Percentiles rank a stretch among this genome's conserved stretches.
Conservation (phyloP, 1,140 invertebrate species). For the Acyrthosiphon pisum region DNA sequence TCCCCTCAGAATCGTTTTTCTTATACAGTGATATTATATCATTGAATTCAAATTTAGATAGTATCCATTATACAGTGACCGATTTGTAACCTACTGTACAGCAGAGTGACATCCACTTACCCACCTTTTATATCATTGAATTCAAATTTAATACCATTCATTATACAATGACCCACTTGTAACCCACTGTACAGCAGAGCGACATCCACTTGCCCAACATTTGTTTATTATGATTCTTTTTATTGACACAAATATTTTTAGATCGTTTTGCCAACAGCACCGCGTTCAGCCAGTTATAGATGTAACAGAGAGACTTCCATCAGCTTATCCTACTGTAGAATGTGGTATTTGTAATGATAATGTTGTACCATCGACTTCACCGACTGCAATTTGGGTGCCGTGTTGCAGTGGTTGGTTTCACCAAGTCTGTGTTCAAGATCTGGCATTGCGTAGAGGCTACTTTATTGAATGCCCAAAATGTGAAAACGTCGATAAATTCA, state of each 20-base stretch:
- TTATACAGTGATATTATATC: no score
- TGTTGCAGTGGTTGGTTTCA: slow-evolving; percentile 73
- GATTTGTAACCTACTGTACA: no score
- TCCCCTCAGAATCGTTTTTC: no score
- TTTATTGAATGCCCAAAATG: slow-evolving; percentile 76
- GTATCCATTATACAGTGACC: no score
- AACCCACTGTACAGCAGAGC: no score
- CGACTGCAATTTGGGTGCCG: slow-evolving; percentile 67
- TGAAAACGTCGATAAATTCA: slow-evolving; percentile 70
- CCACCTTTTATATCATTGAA: no score
- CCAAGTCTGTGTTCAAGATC: slow-evolving; percentile 69
- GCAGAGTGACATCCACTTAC: no score
- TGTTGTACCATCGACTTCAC: slow-evolving; percentile 63
- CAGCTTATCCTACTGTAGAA: background rate
- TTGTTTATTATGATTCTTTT: no score
- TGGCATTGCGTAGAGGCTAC: slow-evolving; percentile 71
- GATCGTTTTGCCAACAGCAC: slow-evolving; percentile 70
- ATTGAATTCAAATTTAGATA: no score
- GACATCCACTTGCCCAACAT: no score
- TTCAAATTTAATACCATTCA: no score
- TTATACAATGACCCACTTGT: no score
- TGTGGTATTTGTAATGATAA: slow-evolving; percentile 70
- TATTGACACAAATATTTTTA: slow-evolving; percentile 62
- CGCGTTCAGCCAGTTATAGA: slow-evolving; percentile 65
- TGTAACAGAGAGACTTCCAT: background rate